Evolutionary conservation across 2,888 invertebrate genomes (phyloP), one percentile per base, ranked within the genome.

Genomic region (Copidosoma aretas): DNA sequence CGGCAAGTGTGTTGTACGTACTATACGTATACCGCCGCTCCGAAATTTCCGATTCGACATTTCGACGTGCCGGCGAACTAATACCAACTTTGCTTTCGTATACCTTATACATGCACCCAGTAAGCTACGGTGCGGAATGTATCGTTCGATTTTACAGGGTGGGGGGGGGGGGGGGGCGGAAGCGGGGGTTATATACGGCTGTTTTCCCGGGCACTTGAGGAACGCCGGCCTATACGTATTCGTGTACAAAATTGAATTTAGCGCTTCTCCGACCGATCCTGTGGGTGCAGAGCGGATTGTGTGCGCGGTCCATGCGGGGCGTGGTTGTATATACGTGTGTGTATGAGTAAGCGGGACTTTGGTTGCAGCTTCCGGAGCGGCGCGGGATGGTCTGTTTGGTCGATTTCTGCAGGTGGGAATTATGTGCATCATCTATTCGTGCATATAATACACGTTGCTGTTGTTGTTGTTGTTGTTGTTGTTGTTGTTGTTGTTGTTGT

Each of bases 21-120:
- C 25, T 25, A 25, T 12, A 32, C 25, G 46, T 32, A 43, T 64
- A 58, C 52, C 51, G 59, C 53, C 43, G 10, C 21, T 22, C 1
- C 14, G 32, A 60, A 59, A 60, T 65, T 65, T 54, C 60, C 53
- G 46, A 65, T 65, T 60, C 60, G 32, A 58, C 63, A 49, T 63
- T 14, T 14, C 41, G 22, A 22, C 56, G 56, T 24, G 22, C 17
- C 56, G 14, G 19, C 56, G 3, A 19, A 24, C 32, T 17, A 53
- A 21, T 21, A 53, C 19, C 3, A 32, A 56, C 56, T 32, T 39
- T 24, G 32, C n/a, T 3, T 32, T 12, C 52, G 8, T 52, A 52
- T 19, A 52, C 52, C 2, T 19, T 19, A 19, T 19, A 52, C 22
- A 12, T 52, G 21, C n/a, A 19, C 52, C 12, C 51, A 51, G 19